Evolutionary conservation across 1,140 invertebrate species (phyloP), one percentile per base, ranked within the genome.

Genomic region (Cardiocondyla obscurior): DNA sequence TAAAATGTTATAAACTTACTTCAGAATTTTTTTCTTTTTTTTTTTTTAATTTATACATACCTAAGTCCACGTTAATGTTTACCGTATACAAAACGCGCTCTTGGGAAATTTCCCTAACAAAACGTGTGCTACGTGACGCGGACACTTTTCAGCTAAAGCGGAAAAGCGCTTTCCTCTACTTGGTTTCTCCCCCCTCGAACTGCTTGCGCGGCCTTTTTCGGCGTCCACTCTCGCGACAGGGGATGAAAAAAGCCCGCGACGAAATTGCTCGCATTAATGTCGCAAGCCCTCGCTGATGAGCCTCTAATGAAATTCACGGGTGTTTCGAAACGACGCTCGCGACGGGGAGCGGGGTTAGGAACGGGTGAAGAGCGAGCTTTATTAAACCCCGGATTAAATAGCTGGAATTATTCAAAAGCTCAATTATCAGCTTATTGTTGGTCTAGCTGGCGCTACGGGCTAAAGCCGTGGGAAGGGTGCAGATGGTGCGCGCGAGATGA

Each of bases 351-450:
- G 14, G 25, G 39, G 8, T 10, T 1, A 10, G 42, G n/a, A 49
- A 22, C 10, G 28, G 65, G 3, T 10, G 28, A 5, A 16, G 36
- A 22, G 22, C 44, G 70, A 82, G 83, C 83, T 85, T 88, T 88
- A 85, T 88, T 88, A 85, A 85, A 76, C 85, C 85, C 60, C 49
- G 86, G 89, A 92, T 90, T 91, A 90, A 90, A 90, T 90, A 84
- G 83, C 89, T 77, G 82, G 91, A 92, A 92, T 92, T 92, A 92
- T 92, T 92, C 90, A 91, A 90, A 92, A 92, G 90, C 91, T 91
- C 89, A 92, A 92, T 92, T 92, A 92, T 92, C 92, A 92, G 92
- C 91, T 92, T 92, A 92, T 90, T 90, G 91, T 92, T 90, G 90
- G 88, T 92, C 88, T 88, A 89, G 88, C 85, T 92, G 85, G 83